Evolutionary conservation across 92 coral and sea anemone species (phyloP).

Genomic region (Micromussa lordhowensis): DNA sequence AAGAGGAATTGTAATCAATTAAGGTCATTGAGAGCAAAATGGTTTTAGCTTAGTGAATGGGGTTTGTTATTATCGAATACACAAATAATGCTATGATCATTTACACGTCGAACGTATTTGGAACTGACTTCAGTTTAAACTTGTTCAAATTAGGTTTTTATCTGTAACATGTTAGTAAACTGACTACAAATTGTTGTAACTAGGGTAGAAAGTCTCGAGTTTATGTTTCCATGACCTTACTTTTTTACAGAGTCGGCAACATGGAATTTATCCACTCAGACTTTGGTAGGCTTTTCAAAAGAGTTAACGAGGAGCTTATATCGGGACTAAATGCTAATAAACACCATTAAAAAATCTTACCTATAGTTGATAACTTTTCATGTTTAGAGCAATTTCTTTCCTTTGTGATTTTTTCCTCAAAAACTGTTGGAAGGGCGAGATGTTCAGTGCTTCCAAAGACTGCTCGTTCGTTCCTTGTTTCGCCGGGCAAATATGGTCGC

Average conservation of each 20-base stretch:
- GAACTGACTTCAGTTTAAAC: not conserved
- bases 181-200: too few relatives aligned
- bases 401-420: constrained; percentile 32
- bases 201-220: too few relatives aligned
- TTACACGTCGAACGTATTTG: not conserved
- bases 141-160: not conserved
- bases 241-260: not conserved
- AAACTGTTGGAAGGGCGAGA: constrained; percentile 33
- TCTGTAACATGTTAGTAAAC: too few relatives aligned
- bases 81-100: not conserved
- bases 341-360: not conserved
- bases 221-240: not conserved
- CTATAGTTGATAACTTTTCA: constrained; percentile 17
- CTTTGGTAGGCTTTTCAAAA: not conserved
- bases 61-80: not conserved
- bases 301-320: not conserved
- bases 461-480: not conserved
- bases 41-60: not conserved
- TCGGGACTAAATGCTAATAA: not conserved
- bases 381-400: constrained; percentile 1
- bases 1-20: not conserved
- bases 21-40: not conserved
- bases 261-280: not conserved
- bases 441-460: constrained; percentile 1
- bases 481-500: not conserved